Evolutionary conservation across 2,888 invertebrate species (phyloP).

Genomic region (Tachina lurida): DNA sequence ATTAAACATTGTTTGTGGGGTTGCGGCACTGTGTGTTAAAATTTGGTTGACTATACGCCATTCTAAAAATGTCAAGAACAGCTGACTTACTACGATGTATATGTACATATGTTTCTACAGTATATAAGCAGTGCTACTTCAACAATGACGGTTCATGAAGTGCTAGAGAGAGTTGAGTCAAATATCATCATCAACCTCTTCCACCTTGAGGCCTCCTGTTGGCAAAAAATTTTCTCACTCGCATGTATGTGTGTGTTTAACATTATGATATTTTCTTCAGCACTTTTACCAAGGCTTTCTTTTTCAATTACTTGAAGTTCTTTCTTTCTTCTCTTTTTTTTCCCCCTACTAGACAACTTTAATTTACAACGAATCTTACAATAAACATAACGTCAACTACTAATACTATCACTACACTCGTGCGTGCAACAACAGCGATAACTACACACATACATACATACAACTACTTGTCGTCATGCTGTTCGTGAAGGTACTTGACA

Average conservation of each 20-base stretch:
- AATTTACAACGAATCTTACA: constrained; percentile 57
- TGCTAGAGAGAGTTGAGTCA: constrained; percentile 56
- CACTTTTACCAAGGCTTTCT: neutral
- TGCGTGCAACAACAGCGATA: neutral
- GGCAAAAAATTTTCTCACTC: neutral
- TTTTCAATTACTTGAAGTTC: constrained; percentile 11
- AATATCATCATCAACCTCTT: constrained; percentile 18
- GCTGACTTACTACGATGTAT: constrained; percentile 65
- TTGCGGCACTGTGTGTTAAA: neutral
- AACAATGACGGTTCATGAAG: constrained; percentile 63
- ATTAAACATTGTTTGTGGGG: neutral
- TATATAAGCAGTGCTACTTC: constrained; percentile 29
- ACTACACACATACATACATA: neutral
- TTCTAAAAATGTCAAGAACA: constrained; percentile 71
- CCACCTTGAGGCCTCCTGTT: neutral
- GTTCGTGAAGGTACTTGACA: constrained; percentile 68
- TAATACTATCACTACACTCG: constrained; percentile 17
- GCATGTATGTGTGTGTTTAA: neutral
- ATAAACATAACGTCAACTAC: constrained; percentile 46
- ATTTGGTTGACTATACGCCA: neutral
- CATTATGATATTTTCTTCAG: neutral
- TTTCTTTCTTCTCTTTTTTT: neutral
- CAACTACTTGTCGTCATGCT: constrained; percentile 58
- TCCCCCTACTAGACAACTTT: constrained; percentile 38
- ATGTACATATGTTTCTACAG: neutral